Evolutionary conservation across 2,113 vertebrate genomes (phyloP).

Genomic region (Mus musculus): DNA sequence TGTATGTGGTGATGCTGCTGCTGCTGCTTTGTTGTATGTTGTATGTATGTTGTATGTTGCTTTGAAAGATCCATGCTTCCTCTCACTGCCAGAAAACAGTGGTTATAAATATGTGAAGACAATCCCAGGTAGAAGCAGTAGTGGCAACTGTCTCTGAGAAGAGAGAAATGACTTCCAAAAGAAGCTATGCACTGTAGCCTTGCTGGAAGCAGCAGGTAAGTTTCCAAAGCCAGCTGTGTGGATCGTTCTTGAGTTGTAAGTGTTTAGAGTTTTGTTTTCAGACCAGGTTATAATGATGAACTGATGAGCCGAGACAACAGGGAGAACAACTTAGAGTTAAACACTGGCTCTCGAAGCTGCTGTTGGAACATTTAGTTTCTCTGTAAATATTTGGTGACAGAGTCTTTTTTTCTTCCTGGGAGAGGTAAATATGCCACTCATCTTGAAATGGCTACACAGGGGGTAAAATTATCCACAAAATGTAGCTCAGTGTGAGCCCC

Average conservation of each 20-base stretch:
- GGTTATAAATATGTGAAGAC: not conserved
- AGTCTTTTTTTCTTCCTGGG: conserved; percentile 66
- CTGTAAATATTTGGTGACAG: conserved; percentile 67
- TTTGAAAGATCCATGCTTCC: not conserved
- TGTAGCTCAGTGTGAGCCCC: conserved; percentile 62
- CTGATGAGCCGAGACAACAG: not conserved
- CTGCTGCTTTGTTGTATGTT: too few species aligned
- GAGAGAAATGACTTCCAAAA: not conserved
- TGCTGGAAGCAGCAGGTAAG: not conserved
- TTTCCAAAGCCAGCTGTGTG: not conserved
- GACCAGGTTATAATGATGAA: conserved; percentile 10
- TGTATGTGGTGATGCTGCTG: too few species aligned
- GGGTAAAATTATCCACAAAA: conserved; percentile 72
- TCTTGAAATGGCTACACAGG: conserved; percentile 52
- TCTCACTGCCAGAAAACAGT: not conserved
- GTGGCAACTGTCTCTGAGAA: not conserved
- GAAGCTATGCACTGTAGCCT: not conserved
- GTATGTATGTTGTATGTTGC: not conserved
- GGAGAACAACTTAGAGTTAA: conserved; percentile 28
- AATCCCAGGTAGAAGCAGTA: not conserved
- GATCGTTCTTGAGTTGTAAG: not conserved
- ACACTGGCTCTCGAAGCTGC: conserved; percentile 26
- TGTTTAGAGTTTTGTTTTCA: conserved; percentile 41
- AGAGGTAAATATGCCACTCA: conserved; percentile 71
- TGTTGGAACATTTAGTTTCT: conserved; percentile 60